Conservation (phyloP, 2,113 vertebrate species). For the Pangasianodon hypophthalmus region DNA sequence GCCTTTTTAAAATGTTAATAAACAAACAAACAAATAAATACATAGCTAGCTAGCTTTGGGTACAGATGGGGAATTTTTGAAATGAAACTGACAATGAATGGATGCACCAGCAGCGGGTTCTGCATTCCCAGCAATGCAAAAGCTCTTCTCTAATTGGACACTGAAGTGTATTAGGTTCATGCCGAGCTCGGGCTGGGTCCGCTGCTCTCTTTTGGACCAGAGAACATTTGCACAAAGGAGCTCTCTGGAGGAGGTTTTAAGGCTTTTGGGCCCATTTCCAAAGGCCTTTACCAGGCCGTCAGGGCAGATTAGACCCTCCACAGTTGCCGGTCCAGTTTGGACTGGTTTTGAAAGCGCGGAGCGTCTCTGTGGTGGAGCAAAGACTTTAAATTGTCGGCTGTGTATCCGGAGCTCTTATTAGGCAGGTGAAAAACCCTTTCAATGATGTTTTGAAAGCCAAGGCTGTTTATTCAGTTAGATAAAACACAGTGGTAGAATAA, state of each 20-base stretch:
- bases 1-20: no score
- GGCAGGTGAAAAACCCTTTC: constrained; percentile 27
- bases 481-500: neutral
- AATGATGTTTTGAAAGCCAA: constrained; percentile 23
- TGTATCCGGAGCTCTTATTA: constrained; percentile 32
- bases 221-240: constrained; percentile 46
- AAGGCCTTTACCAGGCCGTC: constrained; percentile 33
- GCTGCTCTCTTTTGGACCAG: constrained; percentile 31
- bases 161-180: constrained; percentile 40
- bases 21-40: neutral
- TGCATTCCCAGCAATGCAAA: constrained; percentile 29
- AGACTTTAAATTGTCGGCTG: neutral
- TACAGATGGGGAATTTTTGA: neutral
- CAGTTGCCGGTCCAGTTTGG: neutral
- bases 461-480: constrained; percentile 22
- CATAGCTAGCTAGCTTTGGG: neutral
- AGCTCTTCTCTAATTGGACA: constrained; percentile 44
- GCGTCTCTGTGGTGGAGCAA: constrained; percentile 5
- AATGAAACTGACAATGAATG: neutral
- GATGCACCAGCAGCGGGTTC: neutral
- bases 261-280: constrained; percentile 40
- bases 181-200: constrained; percentile 27
- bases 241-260: constrained; percentile 17
- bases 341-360: constrained; percentile 24
- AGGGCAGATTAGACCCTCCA: constrained; percentile 41